Percentiles rank a stretch among this genome's conserved stretches.
Evolutionary conservation across 2,888 invertebrate genomes (phyloP).

Genomic region (Julus scandinavius): DNA sequence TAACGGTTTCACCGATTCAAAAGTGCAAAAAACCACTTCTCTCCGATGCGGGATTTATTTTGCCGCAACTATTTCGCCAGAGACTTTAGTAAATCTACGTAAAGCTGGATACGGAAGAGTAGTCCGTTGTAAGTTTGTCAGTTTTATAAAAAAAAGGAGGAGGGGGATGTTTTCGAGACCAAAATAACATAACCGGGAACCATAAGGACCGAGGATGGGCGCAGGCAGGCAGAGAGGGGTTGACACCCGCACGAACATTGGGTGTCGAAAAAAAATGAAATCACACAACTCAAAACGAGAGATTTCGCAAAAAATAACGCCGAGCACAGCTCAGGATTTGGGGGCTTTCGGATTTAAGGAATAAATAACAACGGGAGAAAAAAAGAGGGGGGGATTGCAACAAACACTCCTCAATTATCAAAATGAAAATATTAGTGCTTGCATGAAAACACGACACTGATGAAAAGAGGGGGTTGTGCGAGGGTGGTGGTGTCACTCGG

Average conservation of each 20-base stretch:
- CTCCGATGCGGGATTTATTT: too few species aligned
- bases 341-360: neutral
- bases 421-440: slow-evolving; percentile 9
- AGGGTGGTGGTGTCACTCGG: neutral
- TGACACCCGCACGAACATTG: neutral
- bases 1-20: too few species aligned
- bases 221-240: neutral
- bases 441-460: neutral
- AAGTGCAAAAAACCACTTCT: too few species aligned
- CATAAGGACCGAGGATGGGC: neutral
- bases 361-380: slow-evolving; percentile 16
- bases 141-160: too few species aligned
- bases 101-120: too few species aligned
- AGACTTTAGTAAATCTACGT: too few species aligned
- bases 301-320: neutral
- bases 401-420: slow-evolving; percentile 18
- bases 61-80: too few species aligned
- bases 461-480: neutral
- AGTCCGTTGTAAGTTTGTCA: too few species aligned
- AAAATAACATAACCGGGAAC: too few species aligned
- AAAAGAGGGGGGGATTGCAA: neutral
- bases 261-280: neutral
- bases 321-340: neutral
- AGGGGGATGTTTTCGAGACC: too few species aligned
- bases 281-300: neutral